A percentile compares a stretch with the other conserved stretches of the same genome.
Conservation (phyloP, 2,797 vertebrate species). For the Onychomys arenicola region DNA sequence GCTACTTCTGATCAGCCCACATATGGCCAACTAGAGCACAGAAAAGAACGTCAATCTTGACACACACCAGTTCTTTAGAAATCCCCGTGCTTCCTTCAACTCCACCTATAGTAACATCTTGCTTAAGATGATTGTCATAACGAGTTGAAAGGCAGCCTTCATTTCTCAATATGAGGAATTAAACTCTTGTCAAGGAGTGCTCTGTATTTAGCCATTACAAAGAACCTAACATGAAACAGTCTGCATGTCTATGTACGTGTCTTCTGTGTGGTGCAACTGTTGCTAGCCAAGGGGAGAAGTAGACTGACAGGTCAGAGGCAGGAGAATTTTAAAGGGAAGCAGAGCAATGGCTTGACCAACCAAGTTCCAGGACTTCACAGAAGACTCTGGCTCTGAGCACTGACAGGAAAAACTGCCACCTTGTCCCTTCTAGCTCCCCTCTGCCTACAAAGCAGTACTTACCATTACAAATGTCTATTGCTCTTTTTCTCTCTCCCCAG, state of each 20-base stretch:
- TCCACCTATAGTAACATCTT: not conserved
- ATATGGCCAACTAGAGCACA: not conserved
- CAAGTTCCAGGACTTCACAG: rapidly evolving
- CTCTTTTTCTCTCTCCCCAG: too few species aligned
- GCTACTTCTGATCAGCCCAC: not conserved
- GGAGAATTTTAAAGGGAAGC: not conserved
- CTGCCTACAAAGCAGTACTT: not conserved
- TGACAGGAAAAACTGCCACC: too few species aligned
- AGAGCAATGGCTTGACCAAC: not conserved
- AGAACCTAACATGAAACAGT: not conserved
- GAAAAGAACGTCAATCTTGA: not conserved
- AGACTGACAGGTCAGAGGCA: not conserved
- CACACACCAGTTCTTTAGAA: not conserved
- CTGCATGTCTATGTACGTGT: not conserved
- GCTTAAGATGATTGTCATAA: not conserved
- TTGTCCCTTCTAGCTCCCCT: not conserved
- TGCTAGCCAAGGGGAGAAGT: not conserved
- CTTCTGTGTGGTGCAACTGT: not conserved
- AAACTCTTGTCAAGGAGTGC: not conserved
- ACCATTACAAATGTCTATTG: not conserved
- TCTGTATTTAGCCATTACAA: slow-evolving; percentile 57
- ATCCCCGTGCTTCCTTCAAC: not conserved
- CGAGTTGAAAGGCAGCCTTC: slow-evolving; percentile 20
- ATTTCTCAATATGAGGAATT: slow-evolving; percentile 59
- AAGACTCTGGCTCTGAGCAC: not conserved